Evolutionary conservation across 2,888 invertebrate genomes (phyloP), one percentile per base, ranked within the genome.

Genomic region (Parelbella ahira): DNA sequence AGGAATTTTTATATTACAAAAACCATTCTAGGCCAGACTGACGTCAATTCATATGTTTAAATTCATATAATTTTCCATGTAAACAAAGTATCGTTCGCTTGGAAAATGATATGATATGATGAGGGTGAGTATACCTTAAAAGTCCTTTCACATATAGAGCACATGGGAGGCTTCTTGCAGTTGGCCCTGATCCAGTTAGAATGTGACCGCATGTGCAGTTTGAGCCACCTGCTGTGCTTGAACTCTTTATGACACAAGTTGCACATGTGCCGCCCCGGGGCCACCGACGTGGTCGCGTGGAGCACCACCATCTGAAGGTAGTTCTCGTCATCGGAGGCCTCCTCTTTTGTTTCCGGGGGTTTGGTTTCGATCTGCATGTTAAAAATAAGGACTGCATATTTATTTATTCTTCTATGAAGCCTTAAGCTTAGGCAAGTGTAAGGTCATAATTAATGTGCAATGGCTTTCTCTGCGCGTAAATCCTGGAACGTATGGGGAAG

Each of bases 141-240:
- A 46, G 90, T 89, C 63, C 90, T 83, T 20, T 88, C 78, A 48
- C 91, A 91, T 27, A 91, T 88, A 7, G 83, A 79, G 57, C 91
- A 91, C 70, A 89, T 89, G 1, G 91, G 91, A 10, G 90, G 90
- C 57, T 90, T 90, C 73, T 91, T 91, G 64, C 91, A 91, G 49
- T 91, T 91, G 0, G 91, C 91, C 54, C 87, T 88, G 51, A 91
- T 91, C 91, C 91, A 91, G 68, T 91, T 91, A 6, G 88, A 79
- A 50, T 91, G 91, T 0, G 88, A 89, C 9, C 89, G 68, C 91
- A 91, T 91, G 53, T 91, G 91, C 48, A 88, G 88, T 53, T 90
- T 90, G 4, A 91, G 69, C 79, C 91, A 91, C 32, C 89, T 80
- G 3, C 89, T 88, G 49, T 90, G 90, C 48, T 90, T 90, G 59